Evolutionary conservation across 2,113 vertebrate species (phyloP).

Genomic region (Xyliphius kryptos): DNA sequence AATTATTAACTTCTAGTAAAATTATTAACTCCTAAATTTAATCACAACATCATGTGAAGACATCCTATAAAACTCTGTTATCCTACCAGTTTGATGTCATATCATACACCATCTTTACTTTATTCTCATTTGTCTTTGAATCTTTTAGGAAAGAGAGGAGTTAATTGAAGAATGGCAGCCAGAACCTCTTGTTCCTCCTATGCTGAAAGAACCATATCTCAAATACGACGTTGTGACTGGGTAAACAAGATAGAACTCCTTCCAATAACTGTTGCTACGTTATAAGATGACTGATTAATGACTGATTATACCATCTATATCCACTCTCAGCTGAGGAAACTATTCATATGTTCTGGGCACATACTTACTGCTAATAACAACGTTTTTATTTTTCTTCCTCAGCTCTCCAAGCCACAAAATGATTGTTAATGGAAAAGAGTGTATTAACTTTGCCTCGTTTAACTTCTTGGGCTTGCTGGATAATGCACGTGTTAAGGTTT

Average conservation of each 20-base stretch:
- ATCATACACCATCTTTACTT: no score
- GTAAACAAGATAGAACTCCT: no score
- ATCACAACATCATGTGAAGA: no score
- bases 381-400: slow-evolving; percentile 49
- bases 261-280: no score
- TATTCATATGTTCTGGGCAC: slow-evolving; percentile 4
- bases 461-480: slow-evolving; percentile 92
- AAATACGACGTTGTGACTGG: slow-evolving; percentile 87
- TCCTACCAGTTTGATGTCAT: no score
- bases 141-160: slow-evolving; percentile 87
- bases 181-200: slow-evolving; percentile 81
- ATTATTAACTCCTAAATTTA: no score
- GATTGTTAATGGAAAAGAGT: slow-evolving; percentile 85
- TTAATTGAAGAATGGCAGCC: slow-evolving; percentile 98
- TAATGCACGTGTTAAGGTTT: slow-evolving; percentile 85
- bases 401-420: slow-evolving; percentile 88
- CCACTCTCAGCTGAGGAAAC: slow-evolving; percentile 10
- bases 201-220: slow-evolving; percentile 78
- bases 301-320: slow-evolving; percentile 3
- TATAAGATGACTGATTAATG: no score
- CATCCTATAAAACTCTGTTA: no score
- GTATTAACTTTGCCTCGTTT: slow-evolving; percentile 91
- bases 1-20: no score
- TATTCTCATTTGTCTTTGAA: neutral
- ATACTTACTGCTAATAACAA: slow-evolving; percentile 10